Evolutionary conservation across 2,797 vertebrate species (phyloP), one percentile per base, ranked within the genome.

Genomic region (Melanotaenia trifasciata): DNA sequence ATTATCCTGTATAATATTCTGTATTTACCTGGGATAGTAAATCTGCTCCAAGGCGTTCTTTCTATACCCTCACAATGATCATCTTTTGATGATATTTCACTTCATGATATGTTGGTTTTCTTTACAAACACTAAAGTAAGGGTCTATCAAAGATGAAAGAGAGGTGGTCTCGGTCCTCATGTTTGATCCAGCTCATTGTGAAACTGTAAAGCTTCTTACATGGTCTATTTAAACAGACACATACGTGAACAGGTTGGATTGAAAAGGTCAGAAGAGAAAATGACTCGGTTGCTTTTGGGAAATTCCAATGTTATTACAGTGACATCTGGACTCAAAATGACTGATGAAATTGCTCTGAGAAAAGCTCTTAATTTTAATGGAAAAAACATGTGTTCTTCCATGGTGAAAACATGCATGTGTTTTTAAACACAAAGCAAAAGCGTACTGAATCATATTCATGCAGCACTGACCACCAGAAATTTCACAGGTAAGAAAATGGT

Each of bases 401-500:
- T 26, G 26, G 22, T 3, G 32, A 64, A 67, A 70, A 57, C 56
- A 61, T 43, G 24, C 51, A 20, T 58, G 36, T 72, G 16, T 65
- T 72, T 73, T 77, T 65, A 65, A 80, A 77, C 68, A 68, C 28
- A 12, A 54, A 73, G 35, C 20, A 60, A 67, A 64, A 64, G 57
- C 53, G 32, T 58, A 66, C 71, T 74, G 74, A 83, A 72, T 74
- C 22, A 54, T 78, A 67, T 61, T 84, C 60, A 58, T 78, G 71
- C 51, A 65, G 58, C 68, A 78, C 45, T 66, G 72, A 76, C 78
- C 62, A 67, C 65, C 38, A 58, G 68, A 79, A 38, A 70, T 58
- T 35, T 74, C 36, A 86, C 58, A 64, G 64, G 67, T 66, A 58
- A 76, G 81, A 82, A 77, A 83, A 83, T 83, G 11, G 75, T 81